Evolutionary conservation across 2,888 invertebrate genomes (phyloP).

Genomic region (Thecophora atra): DNA sequence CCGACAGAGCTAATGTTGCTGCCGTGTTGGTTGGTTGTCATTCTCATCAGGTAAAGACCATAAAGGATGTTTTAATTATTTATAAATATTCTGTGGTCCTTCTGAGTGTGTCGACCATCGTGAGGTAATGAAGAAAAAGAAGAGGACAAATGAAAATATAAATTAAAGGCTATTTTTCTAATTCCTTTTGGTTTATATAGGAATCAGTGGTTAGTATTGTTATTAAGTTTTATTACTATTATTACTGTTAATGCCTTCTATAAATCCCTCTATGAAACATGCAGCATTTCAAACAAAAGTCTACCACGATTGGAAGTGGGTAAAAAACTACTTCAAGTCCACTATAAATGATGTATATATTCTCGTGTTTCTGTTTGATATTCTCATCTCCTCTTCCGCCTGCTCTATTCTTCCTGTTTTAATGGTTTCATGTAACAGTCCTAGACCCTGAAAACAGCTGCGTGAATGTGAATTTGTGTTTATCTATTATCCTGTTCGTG

Average conservation of each 20-base stretch:
- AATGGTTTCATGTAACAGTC: background rate
- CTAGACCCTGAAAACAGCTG: background rate
- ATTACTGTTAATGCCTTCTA: background rate
- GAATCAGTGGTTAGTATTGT: background rate
- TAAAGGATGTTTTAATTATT: slow-evolving; percentile 50
- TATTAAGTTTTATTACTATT: background rate
- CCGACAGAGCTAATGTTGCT: slow-evolving; percentile 3
- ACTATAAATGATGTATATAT: background rate
- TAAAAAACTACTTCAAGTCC: no score
- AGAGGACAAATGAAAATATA: no score
- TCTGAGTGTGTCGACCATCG: slow-evolving; percentile 19
- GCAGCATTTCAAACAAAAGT: background rate
- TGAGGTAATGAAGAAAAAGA: background rate
- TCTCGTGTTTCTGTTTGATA: background rate
- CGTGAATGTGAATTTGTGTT: background rate
- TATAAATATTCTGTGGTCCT: slow-evolving; percentile 47
- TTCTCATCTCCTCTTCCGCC: background rate
- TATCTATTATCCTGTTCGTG: background rate
- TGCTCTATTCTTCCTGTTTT: background rate
- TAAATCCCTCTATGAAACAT: background rate
- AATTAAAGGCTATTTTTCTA: background rate
- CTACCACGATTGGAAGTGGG: no score
- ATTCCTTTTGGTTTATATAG: background rate
- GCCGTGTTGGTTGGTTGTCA: slow-evolving; percentile 28
- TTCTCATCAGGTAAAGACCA: slow-evolving; percentile 47